These are phyloP conservation scores for Dexiosoma caninum DNA, from an alignment of 2,888 invertebrate genomes.

Conservation along the genomic window DNA sequence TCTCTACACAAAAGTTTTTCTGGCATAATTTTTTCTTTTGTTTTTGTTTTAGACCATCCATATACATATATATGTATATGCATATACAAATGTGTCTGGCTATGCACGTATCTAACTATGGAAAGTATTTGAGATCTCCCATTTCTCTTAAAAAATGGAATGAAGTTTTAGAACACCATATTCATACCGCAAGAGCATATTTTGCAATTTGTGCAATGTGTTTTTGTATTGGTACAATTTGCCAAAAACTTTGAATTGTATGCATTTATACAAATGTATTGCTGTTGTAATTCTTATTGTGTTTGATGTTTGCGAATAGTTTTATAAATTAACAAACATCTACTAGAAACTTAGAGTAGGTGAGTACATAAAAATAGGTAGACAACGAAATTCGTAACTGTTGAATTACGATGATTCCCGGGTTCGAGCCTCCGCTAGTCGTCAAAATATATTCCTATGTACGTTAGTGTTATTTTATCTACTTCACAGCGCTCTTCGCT, in stretches of 20 bases:
- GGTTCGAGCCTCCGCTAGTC: no score
- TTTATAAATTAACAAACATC: constrained; percentile 14
- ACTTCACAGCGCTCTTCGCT: no score
- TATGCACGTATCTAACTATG: constrained; percentile 1
- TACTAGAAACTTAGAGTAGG: background rate
- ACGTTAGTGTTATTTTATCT: no score
- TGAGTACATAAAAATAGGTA: no score
- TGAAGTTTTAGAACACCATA: constrained; percentile 23
- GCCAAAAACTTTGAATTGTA: constrained; percentile 76
- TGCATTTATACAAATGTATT: background rate
- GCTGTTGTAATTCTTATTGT: constrained; percentile 33
- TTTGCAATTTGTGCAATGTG: constrained; percentile 61
- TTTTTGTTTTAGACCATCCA: constrained; percentile 45
- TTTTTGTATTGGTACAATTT: constrained; percentile 64
- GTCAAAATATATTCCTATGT: no score
- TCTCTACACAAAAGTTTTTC: background rate
- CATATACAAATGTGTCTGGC: constrained; percentile 28
- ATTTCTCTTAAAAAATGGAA: background rate
- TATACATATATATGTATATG: constrained; percentile 38
- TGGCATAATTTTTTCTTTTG: background rate
- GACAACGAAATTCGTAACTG: background rate
- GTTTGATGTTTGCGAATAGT: constrained; percentile 25
- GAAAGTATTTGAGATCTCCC: background rate
- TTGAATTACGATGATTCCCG: no score
- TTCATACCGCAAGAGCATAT: constrained; percentile 61